These are phyloP conservation scores for Leucopsar rothschildi DNA, from an alignment of 2,113 vertebrate species.

Conservation along the genomic window DNA sequence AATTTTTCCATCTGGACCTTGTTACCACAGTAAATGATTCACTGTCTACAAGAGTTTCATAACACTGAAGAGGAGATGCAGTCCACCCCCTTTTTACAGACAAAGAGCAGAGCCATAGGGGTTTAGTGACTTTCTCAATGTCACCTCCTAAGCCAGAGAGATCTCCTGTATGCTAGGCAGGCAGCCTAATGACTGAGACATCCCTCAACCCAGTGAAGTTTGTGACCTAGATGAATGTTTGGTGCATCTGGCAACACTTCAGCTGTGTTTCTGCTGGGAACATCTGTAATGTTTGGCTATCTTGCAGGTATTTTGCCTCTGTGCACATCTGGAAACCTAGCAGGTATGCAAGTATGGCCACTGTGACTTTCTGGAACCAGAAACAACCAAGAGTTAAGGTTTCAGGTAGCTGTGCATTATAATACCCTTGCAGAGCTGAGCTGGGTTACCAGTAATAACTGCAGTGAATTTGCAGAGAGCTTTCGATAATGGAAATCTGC, in stretches of 20 bases:
- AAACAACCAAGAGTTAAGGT: background rate
- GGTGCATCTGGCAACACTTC: background rate
- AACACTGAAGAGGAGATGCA: background rate
- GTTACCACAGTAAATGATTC: background rate
- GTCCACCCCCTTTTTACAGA: background rate
- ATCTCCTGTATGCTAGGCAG: background rate
- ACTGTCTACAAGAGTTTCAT: background rate
- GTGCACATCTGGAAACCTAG: background rate
- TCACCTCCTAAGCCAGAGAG: background rate
- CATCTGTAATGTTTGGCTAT: background rate
- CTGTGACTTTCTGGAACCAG: background rate
- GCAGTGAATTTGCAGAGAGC: background rate
- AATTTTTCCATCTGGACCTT: constrained; percentile 8
- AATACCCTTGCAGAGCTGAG: background rate
- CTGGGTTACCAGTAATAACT: background rate
- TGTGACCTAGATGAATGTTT: background rate
- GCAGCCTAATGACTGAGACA: background rate
- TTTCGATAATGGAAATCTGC: constrained; percentile 10
- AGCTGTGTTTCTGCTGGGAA: background rate
- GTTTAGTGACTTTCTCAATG: background rate
- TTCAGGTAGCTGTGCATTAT: background rate
- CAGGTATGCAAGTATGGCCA: background rate
- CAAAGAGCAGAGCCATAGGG: background rate
- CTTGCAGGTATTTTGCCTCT: background rate
- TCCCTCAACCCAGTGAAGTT: background rate